Percentiles rank a stretch among this genome's conserved stretches.
phyloP scores from a whole-genome alignment of 2,797 vertebrate genomes.

The Chelon labrosus region DNA sequence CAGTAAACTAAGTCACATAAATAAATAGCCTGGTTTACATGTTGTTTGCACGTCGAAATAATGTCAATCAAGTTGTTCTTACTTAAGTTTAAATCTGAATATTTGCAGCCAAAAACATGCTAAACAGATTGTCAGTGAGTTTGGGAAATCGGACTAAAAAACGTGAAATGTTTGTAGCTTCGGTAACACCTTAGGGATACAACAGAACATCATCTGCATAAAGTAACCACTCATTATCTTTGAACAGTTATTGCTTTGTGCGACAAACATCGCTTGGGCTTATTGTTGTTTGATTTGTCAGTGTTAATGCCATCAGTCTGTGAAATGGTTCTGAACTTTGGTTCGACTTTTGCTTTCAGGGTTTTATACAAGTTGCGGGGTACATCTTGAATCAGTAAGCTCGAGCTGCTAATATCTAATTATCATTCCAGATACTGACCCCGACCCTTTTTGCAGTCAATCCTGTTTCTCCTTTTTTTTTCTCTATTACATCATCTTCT shows the following conservation, averaged over 20 bases:
- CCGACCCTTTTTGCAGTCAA: background rate
- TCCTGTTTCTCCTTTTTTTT: background rate
- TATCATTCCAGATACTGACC: conserved; percentile 1
- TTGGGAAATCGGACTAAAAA: conserved; percentile 29
- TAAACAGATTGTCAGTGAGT: conserved; percentile 17
- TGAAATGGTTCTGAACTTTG: conserved; percentile 33
- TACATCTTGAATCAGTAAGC: background rate
- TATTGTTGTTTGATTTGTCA: conserved; percentile 13
- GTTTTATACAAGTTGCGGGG: background rate
- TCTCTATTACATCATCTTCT: background rate
- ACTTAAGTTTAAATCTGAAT: conserved; percentile 13
- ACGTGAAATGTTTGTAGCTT: conserved; percentile 51
- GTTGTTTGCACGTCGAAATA: conserved; percentile 53
- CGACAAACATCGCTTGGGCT: conserved; percentile 7
- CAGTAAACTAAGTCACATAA: conserved; percentile 59
- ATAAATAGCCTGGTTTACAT: conserved; percentile 52
- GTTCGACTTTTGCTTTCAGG: conserved; percentile 35
- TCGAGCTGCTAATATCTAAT: conserved; percentile 4
- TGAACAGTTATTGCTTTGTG: conserved; percentile 63
- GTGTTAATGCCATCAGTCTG: conserved; percentile 6
- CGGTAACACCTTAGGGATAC: conserved; percentile 19
- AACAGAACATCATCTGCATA: conserved; percentile 55
- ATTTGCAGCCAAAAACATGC: conserved; percentile 23
- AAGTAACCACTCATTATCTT: conserved; percentile 19
- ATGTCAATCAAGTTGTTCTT: conserved; percentile 17